These are phyloP conservation scores for pig (Sus scrofa) DNA, from an alignment of 2,113 vertebrate species.

Conservation along the genomic window DNA sequence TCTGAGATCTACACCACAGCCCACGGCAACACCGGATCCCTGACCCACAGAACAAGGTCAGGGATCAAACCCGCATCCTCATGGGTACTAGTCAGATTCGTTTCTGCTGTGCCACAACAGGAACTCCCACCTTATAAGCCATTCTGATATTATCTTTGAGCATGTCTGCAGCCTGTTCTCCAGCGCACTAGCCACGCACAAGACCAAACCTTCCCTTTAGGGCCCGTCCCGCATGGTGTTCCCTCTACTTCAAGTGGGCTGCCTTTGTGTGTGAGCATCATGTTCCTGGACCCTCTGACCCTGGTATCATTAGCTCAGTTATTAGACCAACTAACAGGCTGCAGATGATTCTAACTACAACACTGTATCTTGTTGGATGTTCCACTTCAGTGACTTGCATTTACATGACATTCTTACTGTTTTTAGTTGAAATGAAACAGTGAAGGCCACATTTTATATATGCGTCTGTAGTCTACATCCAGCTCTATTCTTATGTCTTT, in stretches of 20 bases:
- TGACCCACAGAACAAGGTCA: too few relatives aligned
- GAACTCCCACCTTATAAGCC: neutral
- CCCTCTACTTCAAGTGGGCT: neutral
- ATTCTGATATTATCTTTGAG: neutral
- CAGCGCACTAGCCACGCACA: neutral
- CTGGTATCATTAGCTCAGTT: neutral
- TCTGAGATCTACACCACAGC: too few relatives aligned
- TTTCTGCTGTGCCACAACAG: too few relatives aligned
- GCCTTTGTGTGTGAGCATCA: neutral
- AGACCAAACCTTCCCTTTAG: neutral
- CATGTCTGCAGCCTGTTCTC: neutral
- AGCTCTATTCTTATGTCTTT: neutral
- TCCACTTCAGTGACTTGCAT: neutral
- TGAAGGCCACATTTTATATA: neutral
- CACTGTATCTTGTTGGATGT: neutral
- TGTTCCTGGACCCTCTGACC: neutral
- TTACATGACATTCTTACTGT: neutral
- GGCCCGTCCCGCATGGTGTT: neutral
- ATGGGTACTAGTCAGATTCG: too few relatives aligned
- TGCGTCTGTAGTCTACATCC: neutral
- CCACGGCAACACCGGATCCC: too few relatives aligned
- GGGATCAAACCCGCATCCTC: too few relatives aligned
- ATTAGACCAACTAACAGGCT: neutral
- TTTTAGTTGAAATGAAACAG: conserved; percentile 11
- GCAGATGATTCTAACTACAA: neutral